A percentile compares a stretch with the other conserved stretches of the same genome.
phyloP scores from a whole-genome alignment of 2,888 invertebrate species.

The Sussaba pulchella region DNA sequence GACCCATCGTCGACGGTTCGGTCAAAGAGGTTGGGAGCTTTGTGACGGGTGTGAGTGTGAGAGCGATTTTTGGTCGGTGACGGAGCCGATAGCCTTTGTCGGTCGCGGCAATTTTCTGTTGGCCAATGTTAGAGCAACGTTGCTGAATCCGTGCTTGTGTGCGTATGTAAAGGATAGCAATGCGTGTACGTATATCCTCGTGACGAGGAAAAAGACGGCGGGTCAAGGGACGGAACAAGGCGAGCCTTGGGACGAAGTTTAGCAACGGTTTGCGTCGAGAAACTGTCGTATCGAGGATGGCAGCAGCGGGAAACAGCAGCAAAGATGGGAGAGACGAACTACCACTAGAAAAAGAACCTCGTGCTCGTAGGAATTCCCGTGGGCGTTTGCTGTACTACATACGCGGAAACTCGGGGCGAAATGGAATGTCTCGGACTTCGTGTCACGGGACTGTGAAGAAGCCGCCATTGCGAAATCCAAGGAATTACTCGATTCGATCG shows the following conservation, averaged over 20 bases:
- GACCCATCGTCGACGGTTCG: constrained; percentile 33
- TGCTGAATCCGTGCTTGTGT: neutral
- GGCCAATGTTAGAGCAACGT: constrained; percentile 8
- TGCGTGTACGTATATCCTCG: no score
- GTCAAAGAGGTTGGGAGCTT: constrained; percentile 50
- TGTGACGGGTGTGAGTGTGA: constrained; percentile 33
- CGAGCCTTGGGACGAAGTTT: constrained; percentile 37
- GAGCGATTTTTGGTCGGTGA: constrained; percentile 45
- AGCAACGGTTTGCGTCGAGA: constrained; percentile 41
- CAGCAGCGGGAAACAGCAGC: constrained; percentile 5
- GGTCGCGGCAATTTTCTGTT: constrained; percentile 18
- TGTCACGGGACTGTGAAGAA: no score
- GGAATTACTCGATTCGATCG: no score
- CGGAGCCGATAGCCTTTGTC: constrained; percentile 36
- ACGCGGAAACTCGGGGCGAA: constrained; percentile 5
- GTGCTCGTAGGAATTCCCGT: constrained; percentile 62
- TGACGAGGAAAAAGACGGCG: no score
- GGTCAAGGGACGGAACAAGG: constrained; percentile 31
- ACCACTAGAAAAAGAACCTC: constrained; percentile 50
- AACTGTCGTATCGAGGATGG: constrained; percentile 52
- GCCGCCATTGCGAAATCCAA: no score
- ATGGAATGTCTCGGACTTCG: neutral
- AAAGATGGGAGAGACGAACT: constrained; percentile 32
- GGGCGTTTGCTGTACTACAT: constrained; percentile 52
- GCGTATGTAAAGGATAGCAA: constrained; percentile 41